Base-by-base conservation (phyloP, 2,113 vertebrate genomes). In the Cryptotis parvus region DNA sequence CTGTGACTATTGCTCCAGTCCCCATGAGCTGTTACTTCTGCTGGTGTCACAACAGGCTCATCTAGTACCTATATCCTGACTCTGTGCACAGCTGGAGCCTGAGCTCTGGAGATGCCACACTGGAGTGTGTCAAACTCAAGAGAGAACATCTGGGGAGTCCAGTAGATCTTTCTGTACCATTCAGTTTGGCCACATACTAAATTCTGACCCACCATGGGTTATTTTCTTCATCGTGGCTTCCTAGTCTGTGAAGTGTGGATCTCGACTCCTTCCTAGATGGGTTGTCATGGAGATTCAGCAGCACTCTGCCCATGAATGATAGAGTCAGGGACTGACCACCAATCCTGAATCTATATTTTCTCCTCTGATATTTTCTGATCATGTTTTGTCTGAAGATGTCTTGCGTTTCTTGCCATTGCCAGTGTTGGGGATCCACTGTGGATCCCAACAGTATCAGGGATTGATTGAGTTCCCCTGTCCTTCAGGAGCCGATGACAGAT, bases 61-160 rank as follows among this genome's bases (percentile, higher is more conserved):
- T 8, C 18, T 26, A 1, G 22, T 22, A 22, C 0, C 10, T 7
- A 15, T 0, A 4, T n/a, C 20, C 27, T 1, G 41, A 20, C 8
- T 58, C 49, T 4, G 14, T 8, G 35, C 22, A 16, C 2, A 15
- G 20, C 35, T 5, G 0, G 72, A 37, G 16, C 3, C 3, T 39
- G 6, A 3, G 16, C 3, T 9, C 37, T 0, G 0, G 0, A 43
- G 63, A 24, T 29, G 3, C 63, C 0, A 0, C 11, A 1, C 0
- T 20, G 1, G 43, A 31, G 2, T 0, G 6, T 0, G 29, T 33
- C 14, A 7, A 2, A 24, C 35, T 6, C 0, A 22, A 27, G 11
- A 43, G 39, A 52, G 10, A 39, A 20, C 15, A 0, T 10, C 12
- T 10, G 52, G 33, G 3, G 26, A 11, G 18, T 10, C 31, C 6